Conservation (phyloP, 2,888 invertebrate species). For the Cheiracanthium punctorium region DNA sequence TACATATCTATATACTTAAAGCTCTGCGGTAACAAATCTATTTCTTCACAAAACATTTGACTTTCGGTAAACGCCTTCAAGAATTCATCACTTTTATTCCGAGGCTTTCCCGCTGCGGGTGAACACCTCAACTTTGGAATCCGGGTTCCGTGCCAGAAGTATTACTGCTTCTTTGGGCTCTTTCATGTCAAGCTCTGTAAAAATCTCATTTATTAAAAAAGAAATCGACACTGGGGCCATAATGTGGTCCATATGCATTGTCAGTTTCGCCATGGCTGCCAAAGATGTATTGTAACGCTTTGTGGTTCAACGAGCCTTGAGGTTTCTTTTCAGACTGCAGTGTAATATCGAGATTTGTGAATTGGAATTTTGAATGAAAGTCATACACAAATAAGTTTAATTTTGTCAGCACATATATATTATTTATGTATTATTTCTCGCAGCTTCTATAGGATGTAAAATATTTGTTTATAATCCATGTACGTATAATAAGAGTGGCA, state of each 20-base stretch:
- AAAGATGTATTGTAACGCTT: conserved; percentile 41
- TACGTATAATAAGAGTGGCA: too few relatives aligned
- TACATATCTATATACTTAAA: too few relatives aligned
- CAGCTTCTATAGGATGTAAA: too few relatives aligned
- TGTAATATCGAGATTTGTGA: not conserved
- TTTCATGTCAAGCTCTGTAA: conserved; percentile 33
- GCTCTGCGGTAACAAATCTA: not conserved
- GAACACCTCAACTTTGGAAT: not conserved
- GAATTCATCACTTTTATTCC: not conserved
- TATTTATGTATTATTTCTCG: too few relatives aligned
- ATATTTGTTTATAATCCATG: too few relatives aligned
- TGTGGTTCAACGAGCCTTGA: conserved; percentile 37
- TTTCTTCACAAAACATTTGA: not conserved
- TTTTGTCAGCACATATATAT: too few relatives aligned
- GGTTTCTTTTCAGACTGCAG: not conserved
- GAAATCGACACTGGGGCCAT: conserved; percentile 36
- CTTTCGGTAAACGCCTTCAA: not conserved
- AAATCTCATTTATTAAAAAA: conserved; percentile 55
- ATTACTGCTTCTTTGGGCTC: conserved; percentile 17
- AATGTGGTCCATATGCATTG: conserved; percentile 39
- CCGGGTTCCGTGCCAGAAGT: not conserved
- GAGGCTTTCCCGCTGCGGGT: conserved; percentile 23
- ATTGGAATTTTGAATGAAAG: not conserved
- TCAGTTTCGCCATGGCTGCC: conserved; percentile 14
- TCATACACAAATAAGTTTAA: too few relatives aligned